These are phyloP conservation scores for Mastomys coucha DNA, from an alignment of 2,113 vertebrate genomes.

Conservation along the genomic window DNA sequence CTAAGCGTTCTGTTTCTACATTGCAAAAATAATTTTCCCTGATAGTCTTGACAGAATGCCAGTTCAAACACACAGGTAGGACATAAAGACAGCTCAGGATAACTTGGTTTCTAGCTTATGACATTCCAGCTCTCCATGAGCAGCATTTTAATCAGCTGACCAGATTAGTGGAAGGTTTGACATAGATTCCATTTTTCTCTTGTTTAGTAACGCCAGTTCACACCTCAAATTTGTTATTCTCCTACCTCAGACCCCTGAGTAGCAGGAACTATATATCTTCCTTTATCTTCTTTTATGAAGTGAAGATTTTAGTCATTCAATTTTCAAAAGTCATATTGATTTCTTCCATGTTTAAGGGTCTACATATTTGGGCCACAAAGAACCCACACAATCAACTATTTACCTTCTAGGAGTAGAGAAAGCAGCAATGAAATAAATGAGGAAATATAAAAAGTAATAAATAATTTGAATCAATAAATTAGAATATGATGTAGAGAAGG, in stretches of 20 bases:
- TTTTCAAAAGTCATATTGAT: neutral
- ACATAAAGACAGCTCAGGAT: neutral
- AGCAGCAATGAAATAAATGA: neutral
- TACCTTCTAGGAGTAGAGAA: neutral
- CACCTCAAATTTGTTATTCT: neutral
- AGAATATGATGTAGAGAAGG: too few relatives aligned
- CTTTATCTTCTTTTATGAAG: constrained; percentile 6
- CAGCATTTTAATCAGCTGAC: neutral
- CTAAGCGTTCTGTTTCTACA: neutral
- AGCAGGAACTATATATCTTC: neutral
- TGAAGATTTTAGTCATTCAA: neutral
- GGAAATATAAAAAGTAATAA: neutral
- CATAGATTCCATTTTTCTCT: neutral
- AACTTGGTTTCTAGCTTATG: neutral
- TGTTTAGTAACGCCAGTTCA: neutral
- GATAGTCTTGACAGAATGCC: too few relatives aligned
- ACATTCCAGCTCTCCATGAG: too few relatives aligned
- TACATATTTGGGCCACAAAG: neutral
- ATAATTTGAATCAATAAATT: neutral
- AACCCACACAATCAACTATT: neutral
- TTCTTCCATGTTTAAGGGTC: neutral
- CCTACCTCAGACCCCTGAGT: neutral
- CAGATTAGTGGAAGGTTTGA: neutral
- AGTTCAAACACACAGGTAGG: neutral
- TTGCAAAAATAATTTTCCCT: neutral